Evolutionary conservation across 2,113 vertebrate genomes (phyloP), one percentile per base, ranked within the genome.

Genomic region (Chionomys nivalis): DNA sequence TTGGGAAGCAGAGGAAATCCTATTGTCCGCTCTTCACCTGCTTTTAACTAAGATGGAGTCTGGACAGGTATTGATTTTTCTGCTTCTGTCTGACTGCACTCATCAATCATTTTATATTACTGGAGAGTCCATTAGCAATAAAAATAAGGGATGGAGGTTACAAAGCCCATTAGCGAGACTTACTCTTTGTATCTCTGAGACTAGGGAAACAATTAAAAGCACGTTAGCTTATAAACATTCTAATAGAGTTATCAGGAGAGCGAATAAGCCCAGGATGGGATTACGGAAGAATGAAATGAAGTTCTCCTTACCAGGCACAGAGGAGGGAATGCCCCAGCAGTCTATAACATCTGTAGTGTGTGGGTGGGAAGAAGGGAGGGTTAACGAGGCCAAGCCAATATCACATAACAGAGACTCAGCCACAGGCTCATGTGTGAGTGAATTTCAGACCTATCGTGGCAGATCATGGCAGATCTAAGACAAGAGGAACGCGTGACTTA

Each of bases 31-130:
- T 98, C 77, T 90, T 98, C 4, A 3, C 94, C 95, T 55, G n/a
- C 97, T 98, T 96, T 98, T 96, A 97, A 98, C 96, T 96, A 96
- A 58, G 96, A 88, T 12, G 28, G 97, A 98, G 97, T 98, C 98
- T 98, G 98, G 98, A 96, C 3, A 0, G 9, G 28, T 98, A 99
- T 99, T 97, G 98, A 99, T 98, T 99, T 98, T 98, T 98, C 96
- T 39, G 14, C 97, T 98, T 98, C 98, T 97, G 93, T 97, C 97
- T 97, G 97, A 97, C 98, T 97, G 90, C 75, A 87, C 90, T 98
- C 98, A 98, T 99, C 98, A 39, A 26, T 98, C 98, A 98, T 98
- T 98, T 99, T 98, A 98, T 98, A 98, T 98, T 98, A 98, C 98
- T 98, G 95, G 92, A 98, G 98, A 98, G 98, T 98, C 98, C 98